These are phyloP conservation scores for Zosterops lateralis DNA, from an alignment of 2,113 vertebrate species.

Conservation along the genomic window DNA sequence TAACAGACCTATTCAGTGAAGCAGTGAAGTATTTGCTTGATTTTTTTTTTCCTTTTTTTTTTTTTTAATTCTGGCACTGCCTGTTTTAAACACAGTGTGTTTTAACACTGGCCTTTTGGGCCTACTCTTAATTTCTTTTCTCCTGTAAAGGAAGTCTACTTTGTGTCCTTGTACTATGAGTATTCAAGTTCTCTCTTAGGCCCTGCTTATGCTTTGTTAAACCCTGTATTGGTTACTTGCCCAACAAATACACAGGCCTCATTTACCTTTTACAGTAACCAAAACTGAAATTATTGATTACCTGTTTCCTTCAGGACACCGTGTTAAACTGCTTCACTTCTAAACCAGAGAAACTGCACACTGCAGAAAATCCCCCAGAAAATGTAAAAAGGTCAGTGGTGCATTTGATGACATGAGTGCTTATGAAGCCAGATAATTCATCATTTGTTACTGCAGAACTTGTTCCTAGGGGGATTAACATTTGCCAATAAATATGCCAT, in stretches of 20 bases:
- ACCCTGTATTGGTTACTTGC: background rate
- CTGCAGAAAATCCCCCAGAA: slow-evolving; percentile 62
- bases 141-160: background rate
- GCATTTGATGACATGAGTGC: slow-evolving; percentile 62
- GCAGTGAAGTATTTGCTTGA: background rate
- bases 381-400: slow-evolving; percentile 70
- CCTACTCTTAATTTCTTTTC: background rate
- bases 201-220: background rate
- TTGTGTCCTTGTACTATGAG: background rate
- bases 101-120: background rate
- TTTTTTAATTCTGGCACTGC: background rate
- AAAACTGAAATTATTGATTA: slow-evolving; percentile 73
- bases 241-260: slow-evolving; percentile 13
- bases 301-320: slow-evolving; percentile 39
- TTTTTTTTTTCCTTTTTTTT: background rate
- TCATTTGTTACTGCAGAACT: slow-evolving; percentile 67
- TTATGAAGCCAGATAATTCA: slow-evolving; percentile 70
- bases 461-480: slow-evolving; percentile 45
- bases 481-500: slow-evolving; percentile 71
- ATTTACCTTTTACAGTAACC: slow-evolving; percentile 64
- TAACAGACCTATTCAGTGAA: background rate
- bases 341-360: slow-evolving; percentile 54
- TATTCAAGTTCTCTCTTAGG: background rate
- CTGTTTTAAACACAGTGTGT: background rate
- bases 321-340: slow-evolving; percentile 56